Conservation (phyloP, 2,888 invertebrate species). For the Melipona bicolor region DNA sequence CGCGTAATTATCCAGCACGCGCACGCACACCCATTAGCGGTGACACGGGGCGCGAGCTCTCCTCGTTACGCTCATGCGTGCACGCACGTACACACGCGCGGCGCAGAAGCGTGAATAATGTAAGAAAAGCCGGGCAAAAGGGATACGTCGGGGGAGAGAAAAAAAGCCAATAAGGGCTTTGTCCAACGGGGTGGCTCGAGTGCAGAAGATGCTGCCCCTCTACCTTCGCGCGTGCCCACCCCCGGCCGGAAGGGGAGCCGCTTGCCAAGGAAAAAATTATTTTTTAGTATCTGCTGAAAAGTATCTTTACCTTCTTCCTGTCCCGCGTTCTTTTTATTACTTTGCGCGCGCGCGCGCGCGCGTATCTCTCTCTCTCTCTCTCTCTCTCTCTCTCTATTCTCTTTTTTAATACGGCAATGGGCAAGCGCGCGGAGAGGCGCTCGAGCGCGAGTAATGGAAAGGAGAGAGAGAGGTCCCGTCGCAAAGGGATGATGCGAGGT, state of each 20-base stretch:
- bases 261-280: slow-evolving; percentile 39
- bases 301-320: slow-evolving; percentile 52
- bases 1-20: slow-evolving; percentile 70
- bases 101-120: slow-evolving; percentile 70
- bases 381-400: background rate
- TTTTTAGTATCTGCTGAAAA: slow-evolving; percentile 61
- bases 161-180: slow-evolving; percentile 71
- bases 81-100: slow-evolving; percentile 49
- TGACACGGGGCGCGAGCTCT: slow-evolving; percentile 52
- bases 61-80: slow-evolving; percentile 64
- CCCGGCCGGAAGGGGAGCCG: background rate
- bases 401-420: slow-evolving; percentile 27
- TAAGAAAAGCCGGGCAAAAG: slow-evolving; percentile 63
- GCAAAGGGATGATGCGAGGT: slow-evolving; percentile 58
- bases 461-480: slow-evolving; percentile 16
- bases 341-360: no score
- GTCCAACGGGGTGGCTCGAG: slow-evolving; percentile 62
- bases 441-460: slow-evolving; percentile 58
- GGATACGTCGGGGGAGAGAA: slow-evolving; percentile 59
- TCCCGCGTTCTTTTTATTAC: slow-evolving; percentile 15
- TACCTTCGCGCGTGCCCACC: background rate
- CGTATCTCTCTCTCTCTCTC: background rate
- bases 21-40: slow-evolving; percentile 50
- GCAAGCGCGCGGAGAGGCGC: slow-evolving; percentile 38
- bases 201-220: slow-evolving; percentile 39